Evolutionary conservation across 2,113 vertebrate genomes (phyloP).

Genomic region (Delphinus delphis): DNA sequence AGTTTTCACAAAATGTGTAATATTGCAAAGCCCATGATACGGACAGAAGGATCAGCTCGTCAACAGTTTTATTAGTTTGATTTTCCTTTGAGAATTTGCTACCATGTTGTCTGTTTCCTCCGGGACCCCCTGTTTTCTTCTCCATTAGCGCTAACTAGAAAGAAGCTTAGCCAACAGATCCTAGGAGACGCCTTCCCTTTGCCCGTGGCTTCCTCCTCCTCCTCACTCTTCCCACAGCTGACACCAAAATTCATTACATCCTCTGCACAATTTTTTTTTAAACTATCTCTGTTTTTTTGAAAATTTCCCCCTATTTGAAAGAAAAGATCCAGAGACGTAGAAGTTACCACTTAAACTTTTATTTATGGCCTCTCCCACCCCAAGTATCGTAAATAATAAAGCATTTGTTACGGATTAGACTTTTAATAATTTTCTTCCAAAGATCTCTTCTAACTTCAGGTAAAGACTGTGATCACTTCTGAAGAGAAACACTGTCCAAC

Average conservation of each 20-base stretch:
- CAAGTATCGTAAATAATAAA: slow-evolving; percentile 23
- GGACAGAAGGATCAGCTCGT: slow-evolving; percentile 33
- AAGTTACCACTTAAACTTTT: slow-evolving; percentile 11
- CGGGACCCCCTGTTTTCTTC: background rate
- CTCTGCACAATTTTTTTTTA: background rate
- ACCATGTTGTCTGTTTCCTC: background rate
- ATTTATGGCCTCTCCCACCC: slow-evolving; percentile 55
- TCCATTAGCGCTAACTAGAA: background rate
- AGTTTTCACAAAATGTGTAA: slow-evolving; percentile 44
- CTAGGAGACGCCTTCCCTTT: background rate
- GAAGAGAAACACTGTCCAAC: background rate
- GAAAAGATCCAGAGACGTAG: background rate
- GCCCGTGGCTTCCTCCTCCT: background rate
- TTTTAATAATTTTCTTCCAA: slow-evolving; percentile 39
- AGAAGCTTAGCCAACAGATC: background rate
- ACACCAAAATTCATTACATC: background rate
- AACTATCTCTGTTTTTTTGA: background rate
- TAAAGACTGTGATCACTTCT: background rate
- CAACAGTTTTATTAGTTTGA: background rate
- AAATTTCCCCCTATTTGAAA: background rate
- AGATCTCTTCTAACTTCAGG: slow-evolving; percentile 45
- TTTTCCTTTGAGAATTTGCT: slow-evolving; percentile 33
- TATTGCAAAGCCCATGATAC: background rate
- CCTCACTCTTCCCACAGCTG: background rate
- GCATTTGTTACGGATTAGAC: slow-evolving; percentile 25